Evolutionary conservation across 2,113 vertebrate genomes (phyloP).

Genomic region (Sapajus apella): DNA sequence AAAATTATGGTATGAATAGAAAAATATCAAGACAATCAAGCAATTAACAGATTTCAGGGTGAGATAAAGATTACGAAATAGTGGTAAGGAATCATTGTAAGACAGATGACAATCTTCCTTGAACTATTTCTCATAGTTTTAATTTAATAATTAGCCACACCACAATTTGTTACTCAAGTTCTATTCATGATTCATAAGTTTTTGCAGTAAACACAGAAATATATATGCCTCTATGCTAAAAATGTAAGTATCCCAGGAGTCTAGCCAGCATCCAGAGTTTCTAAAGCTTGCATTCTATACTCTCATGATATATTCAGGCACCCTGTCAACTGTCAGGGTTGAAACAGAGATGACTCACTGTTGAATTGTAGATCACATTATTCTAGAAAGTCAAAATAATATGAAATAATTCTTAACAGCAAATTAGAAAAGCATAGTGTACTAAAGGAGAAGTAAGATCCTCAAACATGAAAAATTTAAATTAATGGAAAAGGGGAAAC

Average conservation of each 20-base stretch:
- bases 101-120: constrained; percentile 53
- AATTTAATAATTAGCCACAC: constrained; percentile 65
- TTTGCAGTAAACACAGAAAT: constrained; percentile 49
- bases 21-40: constrained; percentile 23
- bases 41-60: neutral
- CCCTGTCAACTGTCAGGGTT: neutral
- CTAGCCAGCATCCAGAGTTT: neutral
- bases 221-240: neutral
- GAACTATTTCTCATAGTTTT: constrained; percentile 48
- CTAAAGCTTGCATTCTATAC: neutral
- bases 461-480: constrained; percentile 9
- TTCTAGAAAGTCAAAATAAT: constrained; percentile 20
- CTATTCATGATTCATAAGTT: constrained; percentile 51
- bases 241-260: constrained; percentile 23
- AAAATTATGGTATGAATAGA: constrained; percentile 9
- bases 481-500: constrained; percentile 11
- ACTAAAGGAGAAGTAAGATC: neutral
- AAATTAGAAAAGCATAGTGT: neutral
- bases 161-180: constrained; percentile 55
- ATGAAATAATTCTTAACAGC: neutral
- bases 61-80: neutral
- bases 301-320: neutral
- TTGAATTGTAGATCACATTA: neutral
- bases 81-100: neutral
- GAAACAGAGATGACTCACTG: constrained; percentile 5